Percentiles rank a stretch among this genome's conserved stretches.
These are phyloP conservation scores for Apodemia zela DNA, from an alignment of 2,888 invertebrate species.

Conservation along the genomic window DNA sequence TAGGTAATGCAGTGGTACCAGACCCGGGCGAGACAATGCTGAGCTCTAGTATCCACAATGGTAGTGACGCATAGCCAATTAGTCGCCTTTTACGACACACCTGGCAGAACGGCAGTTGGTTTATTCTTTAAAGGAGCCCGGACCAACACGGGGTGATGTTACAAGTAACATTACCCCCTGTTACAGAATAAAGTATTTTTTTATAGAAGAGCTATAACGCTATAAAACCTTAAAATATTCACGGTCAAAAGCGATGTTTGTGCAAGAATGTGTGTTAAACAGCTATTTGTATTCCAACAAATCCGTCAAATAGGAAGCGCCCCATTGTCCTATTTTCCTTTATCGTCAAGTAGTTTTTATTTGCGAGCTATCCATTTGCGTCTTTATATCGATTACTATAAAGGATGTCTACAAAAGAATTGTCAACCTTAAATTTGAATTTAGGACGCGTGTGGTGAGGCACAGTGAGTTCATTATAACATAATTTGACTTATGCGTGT, in stretches of 20 bases:
- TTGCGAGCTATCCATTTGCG: background rate
- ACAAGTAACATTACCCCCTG: no score
- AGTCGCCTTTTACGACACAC: no score
- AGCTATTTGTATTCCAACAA: slow-evolving; percentile 27
- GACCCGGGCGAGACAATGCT: no score
- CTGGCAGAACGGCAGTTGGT: no score
- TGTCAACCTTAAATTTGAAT: background rate
- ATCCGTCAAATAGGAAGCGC: slow-evolving; percentile 16
- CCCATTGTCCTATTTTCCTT: slow-evolving; percentile 1
- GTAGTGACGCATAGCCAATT: no score
- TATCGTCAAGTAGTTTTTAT: background rate
- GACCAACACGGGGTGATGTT: no score
- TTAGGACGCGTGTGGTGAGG: background rate
- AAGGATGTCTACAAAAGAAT: background rate
- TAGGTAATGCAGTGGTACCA: no score
- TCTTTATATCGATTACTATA: background rate
- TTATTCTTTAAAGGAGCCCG: no score
- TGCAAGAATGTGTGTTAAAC: slow-evolving; percentile 20
- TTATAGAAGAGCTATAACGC: no score
- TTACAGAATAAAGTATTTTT: no score
- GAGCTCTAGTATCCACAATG: no score
- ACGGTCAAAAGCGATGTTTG: background rate
- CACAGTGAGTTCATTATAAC: background rate
- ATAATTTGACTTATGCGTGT: no score
- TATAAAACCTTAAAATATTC: background rate